Evolutionary conservation across 2,888 invertebrate genomes (phyloP).

Genomic region (Malachius bipustulatus): DNA sequence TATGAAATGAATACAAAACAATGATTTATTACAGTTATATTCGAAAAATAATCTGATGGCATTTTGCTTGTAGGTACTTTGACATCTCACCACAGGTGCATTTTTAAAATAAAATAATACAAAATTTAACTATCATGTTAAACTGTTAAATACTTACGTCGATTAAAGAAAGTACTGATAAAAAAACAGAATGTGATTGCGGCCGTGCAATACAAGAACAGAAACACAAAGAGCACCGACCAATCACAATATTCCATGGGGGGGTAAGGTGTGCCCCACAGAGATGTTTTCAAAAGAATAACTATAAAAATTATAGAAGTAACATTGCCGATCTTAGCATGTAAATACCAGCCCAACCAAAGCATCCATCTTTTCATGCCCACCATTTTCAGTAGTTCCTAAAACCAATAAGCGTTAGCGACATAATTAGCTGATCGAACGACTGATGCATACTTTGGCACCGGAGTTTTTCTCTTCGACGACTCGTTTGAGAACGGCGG

Average conservation of each 20-base stretch:
- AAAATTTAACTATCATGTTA: too few species aligned
- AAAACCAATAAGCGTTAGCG: conserved; percentile 20
- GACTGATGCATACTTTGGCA: conserved; percentile 41
- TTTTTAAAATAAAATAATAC: too few species aligned
- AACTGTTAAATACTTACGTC: conserved; percentile 59
- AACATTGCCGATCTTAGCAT: conserved; percentile 56
- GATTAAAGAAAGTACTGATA: conserved; percentile 63
- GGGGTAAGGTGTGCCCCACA: conserved; percentile 36
- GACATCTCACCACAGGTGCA: too few species aligned
- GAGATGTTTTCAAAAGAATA: conserved; percentile 46
- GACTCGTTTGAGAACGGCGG: conserved; percentile 42
- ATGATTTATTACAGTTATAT: too few species aligned
- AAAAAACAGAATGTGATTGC: conserved; percentile 66
- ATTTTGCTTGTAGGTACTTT: too few species aligned
- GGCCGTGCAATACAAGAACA: conserved; percentile 57
- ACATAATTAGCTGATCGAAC: neutral
- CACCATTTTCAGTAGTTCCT: conserved; percentile 91
- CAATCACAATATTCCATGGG: conserved; percentile 59
- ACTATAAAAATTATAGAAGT: conserved; percentile 48
- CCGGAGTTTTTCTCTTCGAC: conserved; percentile 50
- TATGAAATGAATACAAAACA: too few species aligned
- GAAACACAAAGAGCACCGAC: conserved; percentile 52
- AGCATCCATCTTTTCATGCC: conserved; percentile 74
- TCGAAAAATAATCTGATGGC: too few species aligned
- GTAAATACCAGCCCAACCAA: conserved; percentile 78